These are phyloP conservation scores for Diorhabda sublineata DNA, from an alignment of 1,140 invertebrate genomes.

Conservation along the genomic window DNA sequence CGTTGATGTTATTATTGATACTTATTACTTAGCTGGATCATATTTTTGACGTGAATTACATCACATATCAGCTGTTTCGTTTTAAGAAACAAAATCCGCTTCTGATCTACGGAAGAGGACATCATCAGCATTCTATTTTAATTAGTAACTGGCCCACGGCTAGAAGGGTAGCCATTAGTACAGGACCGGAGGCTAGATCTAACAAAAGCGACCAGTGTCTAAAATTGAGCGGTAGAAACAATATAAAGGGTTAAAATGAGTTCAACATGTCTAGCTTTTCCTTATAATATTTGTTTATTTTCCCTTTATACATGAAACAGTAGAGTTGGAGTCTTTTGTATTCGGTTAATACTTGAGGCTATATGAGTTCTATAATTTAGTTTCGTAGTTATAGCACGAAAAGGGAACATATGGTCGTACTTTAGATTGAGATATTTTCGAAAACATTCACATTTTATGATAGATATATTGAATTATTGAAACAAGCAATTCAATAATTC, in stretches of 20 bases:
- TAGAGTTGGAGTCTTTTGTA: not conserved
- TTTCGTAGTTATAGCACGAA: too few relatives aligned
- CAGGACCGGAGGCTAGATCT: not conserved
- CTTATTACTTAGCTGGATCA: too few relatives aligned
- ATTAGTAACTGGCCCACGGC: not conserved
- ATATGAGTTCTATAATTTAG: too few relatives aligned
- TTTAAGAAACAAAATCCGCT: not conserved
- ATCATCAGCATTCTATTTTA: conserved; percentile 2
- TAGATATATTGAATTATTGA: too few relatives aligned
- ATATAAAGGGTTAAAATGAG: conserved; percentile 2
- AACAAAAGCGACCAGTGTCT: not conserved
- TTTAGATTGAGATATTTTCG: too few relatives aligned
- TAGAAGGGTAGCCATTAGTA: conserved; percentile 1
- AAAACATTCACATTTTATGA: too few relatives aligned
- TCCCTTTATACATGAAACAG: not conserved
- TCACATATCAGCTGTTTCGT: too few relatives aligned
- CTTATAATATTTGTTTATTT: conserved; percentile 1
- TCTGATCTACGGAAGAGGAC: not conserved
- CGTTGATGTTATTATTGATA: too few relatives aligned
- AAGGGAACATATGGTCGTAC: too few relatives aligned
- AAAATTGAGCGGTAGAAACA: conserved; percentile 2
- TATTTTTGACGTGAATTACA: too few relatives aligned
- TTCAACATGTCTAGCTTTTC: not conserved
- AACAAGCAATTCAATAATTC: too few relatives aligned
- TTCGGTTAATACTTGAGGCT: not conserved